phyloP scores from a whole-genome alignment of 2,113 vertebrate species.

The Leiothrix lutea region DNA sequence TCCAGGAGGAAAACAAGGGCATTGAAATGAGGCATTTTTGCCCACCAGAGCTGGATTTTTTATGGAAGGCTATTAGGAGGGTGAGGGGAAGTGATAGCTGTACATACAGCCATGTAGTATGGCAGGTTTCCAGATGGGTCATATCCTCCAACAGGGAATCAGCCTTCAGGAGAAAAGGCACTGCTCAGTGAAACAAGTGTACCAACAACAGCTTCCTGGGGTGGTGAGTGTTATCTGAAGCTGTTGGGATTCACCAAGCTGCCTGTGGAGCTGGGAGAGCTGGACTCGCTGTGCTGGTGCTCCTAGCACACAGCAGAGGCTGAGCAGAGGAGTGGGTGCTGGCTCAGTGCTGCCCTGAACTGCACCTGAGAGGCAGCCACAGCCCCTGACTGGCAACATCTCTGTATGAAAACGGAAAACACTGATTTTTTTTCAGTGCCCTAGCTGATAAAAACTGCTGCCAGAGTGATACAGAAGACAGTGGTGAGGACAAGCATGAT shows the following conservation, averaged over 20 bases:
- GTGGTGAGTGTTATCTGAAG: background rate
- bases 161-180: background rate
- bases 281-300: background rate
- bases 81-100: background rate
- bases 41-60: background rate
- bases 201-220: background rate
- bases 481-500: background rate
- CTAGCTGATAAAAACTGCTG: background rate
- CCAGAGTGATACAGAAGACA: background rate
- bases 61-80: background rate
- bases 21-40: background rate
- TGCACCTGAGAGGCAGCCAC: background rate
- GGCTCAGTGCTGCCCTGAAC: background rate
- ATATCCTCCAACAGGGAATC: background rate
- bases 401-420: background rate
- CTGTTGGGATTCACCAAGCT: background rate
- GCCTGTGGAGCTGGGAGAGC: background rate
- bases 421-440: background rate
- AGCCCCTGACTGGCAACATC: background rate
- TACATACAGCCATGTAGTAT: fast-evolving
- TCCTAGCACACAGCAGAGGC: background rate
- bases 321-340: background rate
- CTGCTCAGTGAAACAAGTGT: background rate
- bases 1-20: background rate
- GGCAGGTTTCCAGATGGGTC: background rate